A percentile compares a stretch with the other conserved stretches of the same genome.
These are phyloP conservation scores for Protodeltote pygarga DNA, from an alignment of 2,888 invertebrate species.

Conservation along the genomic window DNA sequence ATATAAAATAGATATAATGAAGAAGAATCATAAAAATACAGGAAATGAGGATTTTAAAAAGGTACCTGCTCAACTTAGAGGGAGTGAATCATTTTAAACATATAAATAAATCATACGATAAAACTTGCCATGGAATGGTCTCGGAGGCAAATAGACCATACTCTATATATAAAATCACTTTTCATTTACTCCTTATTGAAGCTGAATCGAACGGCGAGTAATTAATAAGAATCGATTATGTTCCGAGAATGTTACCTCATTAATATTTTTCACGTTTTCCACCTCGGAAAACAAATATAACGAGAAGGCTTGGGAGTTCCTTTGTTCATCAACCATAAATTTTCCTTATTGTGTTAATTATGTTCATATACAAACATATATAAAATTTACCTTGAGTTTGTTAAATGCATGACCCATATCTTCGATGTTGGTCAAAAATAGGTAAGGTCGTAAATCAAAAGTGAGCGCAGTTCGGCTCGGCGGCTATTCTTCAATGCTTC, in stretches of 20 bases:
- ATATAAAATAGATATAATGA: conserved; percentile 1
- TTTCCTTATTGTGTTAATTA: conserved; percentile 8
- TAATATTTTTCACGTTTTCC: conserved; percentile 26
- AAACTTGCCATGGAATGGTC: not conserved
- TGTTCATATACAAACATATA: too few species aligned
- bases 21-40: conserved; percentile 15
- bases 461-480: conserved; percentile 36
- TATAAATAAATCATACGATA: conserved; percentile 16
- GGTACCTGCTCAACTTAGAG: conserved; percentile 26
- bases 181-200: conserved; percentile 12
- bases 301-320: conserved; percentile 27
- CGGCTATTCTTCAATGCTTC: conserved; percentile 52
- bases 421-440: conserved; percentile 41
- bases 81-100: conserved; percentile 17
- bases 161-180: conserved; percentile 1
- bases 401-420: conserved; percentile 15
- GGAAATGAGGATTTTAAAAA: conserved; percentile 29
- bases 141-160: not conserved
- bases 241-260: conserved; percentile 11
- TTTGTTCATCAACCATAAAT: conserved; percentile 8
- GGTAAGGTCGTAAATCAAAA: conserved; percentile 56
- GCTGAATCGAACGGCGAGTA: not conserved
- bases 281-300: conserved; percentile 21
- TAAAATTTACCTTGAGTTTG: too few species aligned
- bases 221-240: conserved; percentile 28